Conservation (phyloP, 2,888 invertebrate species). For the Teinopalpus imperialis region DNA sequence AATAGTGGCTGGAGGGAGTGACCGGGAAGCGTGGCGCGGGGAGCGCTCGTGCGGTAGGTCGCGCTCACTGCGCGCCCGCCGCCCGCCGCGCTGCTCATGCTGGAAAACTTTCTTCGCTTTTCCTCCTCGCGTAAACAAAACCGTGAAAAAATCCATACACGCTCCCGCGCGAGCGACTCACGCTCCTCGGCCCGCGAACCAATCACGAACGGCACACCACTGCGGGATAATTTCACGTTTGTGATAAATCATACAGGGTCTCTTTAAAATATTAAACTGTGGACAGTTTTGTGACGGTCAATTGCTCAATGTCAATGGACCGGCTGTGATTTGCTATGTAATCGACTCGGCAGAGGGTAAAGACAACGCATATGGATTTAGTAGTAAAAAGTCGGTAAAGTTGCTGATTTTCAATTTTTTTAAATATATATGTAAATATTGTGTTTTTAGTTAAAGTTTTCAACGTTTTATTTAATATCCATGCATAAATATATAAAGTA, state of each 20-base stretch:
- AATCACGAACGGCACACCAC: conserved; percentile 2
- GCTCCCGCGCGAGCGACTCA: conserved; percentile 38
- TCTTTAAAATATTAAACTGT: conserved; percentile 9
- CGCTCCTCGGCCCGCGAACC: conserved; percentile 15
- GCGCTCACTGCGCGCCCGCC: conserved; percentile 76
- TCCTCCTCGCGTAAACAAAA: conserved; percentile 74
- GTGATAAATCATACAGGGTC: neutral
- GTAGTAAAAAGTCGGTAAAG: conserved; percentile 79
- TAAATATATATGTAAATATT: no score
- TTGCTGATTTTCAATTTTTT: conserved; percentile 42
- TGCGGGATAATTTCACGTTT: neutral
- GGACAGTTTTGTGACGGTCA: conserved; percentile 48
- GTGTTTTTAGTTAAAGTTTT: neutral
- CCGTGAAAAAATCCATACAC: conserved; percentile 59
- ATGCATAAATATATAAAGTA: no score
- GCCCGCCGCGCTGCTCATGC: conserved; percentile 38
- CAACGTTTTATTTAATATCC: no score
- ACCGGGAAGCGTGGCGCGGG: conserved; percentile 71
- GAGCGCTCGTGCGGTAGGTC: conserved; percentile 79
- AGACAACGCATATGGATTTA: conserved; percentile 74
- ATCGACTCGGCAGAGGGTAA: conserved; percentile 58
- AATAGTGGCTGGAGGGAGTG: conserved; percentile 80
- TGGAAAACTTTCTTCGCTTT: conserved; percentile 81
- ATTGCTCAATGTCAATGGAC: conserved; percentile 7
- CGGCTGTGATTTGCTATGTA: conserved; percentile 49